Evolutionary conservation across 2,797 vertebrate genomes (phyloP).

Genomic region (Remorina albescens): DNA sequence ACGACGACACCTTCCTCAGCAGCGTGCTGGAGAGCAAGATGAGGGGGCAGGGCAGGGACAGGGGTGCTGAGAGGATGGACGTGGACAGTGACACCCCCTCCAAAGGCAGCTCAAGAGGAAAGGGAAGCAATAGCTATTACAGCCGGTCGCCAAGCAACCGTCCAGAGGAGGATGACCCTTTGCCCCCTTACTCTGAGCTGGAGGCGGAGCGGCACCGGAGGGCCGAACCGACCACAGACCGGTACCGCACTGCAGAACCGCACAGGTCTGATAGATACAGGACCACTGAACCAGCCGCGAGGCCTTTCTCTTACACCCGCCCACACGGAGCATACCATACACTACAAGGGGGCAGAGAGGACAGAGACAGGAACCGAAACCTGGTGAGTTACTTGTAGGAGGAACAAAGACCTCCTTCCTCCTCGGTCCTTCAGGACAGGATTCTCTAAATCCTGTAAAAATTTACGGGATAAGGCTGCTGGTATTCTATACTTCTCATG

Average conservation of each 20-base stretch:
- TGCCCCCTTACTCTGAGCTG: constrained; percentile 94
- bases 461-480: constrained; percentile 20
- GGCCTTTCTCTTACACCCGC: constrained; percentile 87
- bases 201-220: constrained; percentile 77
- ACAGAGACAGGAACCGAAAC: constrained; percentile 91
- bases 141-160: constrained; percentile 88
- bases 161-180: constrained; percentile 88
- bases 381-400: constrained; percentile 91
- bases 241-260: constrained; percentile 67
- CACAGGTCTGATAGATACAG: constrained; percentile 71
- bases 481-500: constrained; percentile 9
- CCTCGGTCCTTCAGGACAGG: constrained; percentile 38
- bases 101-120: constrained; percentile 89
- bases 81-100: constrained; percentile 93
- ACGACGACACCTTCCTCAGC: constrained; percentile 89
- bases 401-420: constrained; percentile 44
- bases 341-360: constrained; percentile 89
- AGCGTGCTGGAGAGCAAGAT: constrained; percentile 90
- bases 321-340: constrained; percentile 77
- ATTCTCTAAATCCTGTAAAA: constrained; percentile 36
- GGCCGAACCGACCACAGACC: constrained; percentile 49
- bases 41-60: constrained; percentile 83
- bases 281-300: constrained; percentile 77
- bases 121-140: constrained; percentile 81
- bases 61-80: constrained; percentile 70